phyloP scores from a whole-genome alignment of 2,113 vertebrate genomes.

The Saccopteryx leptura region DNA sequence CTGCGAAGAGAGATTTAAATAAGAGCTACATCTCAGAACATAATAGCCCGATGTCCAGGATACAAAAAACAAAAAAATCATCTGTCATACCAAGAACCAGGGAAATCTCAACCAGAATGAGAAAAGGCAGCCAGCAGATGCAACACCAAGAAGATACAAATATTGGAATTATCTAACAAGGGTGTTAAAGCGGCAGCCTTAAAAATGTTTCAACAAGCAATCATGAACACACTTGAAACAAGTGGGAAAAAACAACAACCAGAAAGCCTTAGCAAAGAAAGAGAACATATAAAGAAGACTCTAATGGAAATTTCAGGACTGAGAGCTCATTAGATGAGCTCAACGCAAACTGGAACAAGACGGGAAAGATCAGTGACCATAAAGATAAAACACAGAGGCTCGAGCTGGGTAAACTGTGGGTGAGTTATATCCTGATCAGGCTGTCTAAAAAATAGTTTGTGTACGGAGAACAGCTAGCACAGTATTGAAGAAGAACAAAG shows the following conservation, averaged over 20 bases:
- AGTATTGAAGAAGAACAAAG: no score
- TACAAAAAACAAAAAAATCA: not conserved
- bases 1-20: not conserved
- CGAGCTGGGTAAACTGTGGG: no score
- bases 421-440: no score
- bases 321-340: not conserved
- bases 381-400: not conserved
- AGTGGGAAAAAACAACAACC: not conserved
- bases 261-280: not conserved
- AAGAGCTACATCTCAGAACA: not conserved
- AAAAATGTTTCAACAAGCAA: not conserved
- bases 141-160: not conserved
- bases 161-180: not conserved
- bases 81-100: not conserved
- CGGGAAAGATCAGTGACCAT: not conserved
- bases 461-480: no score
- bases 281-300: not conserved
- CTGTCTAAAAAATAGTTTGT: no score
- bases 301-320: not conserved
- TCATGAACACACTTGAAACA: not conserved
- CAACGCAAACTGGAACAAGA: not conserved
- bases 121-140: not conserved
- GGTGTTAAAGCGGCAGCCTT: not conserved
- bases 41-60: not conserved
- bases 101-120: not conserved